Conservation (phyloP, 1,140 invertebrate species). For the Adelges cooleyi region DNA sequence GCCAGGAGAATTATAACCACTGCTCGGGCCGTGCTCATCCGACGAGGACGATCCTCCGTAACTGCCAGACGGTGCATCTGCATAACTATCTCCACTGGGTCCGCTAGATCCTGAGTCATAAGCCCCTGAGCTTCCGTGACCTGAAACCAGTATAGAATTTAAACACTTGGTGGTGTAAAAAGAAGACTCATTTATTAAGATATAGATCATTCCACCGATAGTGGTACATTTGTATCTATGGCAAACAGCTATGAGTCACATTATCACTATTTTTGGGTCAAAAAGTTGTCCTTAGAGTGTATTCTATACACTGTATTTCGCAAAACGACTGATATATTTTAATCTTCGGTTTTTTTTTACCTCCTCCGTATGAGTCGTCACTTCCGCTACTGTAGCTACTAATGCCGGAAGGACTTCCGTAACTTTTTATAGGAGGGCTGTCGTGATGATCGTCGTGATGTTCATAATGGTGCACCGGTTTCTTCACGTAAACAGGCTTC, state of each 20-base stretch:
- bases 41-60: background rate
- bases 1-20: background rate
- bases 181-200: no score
- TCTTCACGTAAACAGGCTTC: slow-evolving; percentile 36
- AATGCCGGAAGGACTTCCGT: slow-evolving; percentile 33
- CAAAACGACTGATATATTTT: no score
- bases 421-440: slow-evolving; percentile 1
- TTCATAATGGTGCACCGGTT: slow-evolving; percentile 34
- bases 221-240: no score
- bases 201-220: no score
- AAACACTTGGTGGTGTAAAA: no score
- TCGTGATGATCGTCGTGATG: slow-evolving; percentile 35
- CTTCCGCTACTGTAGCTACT: slow-evolving; percentile 33
- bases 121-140: slow-evolving; percentile 3
- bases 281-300: no score
- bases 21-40: background rate
- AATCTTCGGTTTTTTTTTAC: no score
- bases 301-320: no score
- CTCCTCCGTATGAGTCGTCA: slow-evolving; percentile 26
- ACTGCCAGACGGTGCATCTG: slow-evolving; percentile 8
- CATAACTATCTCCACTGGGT: slow-evolving; percentile 28
- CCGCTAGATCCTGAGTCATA: slow-evolving; percentile 30
- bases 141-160: slow-evolving; percentile 16
- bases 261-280: no score
- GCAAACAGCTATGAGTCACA: no score